These are phyloP conservation scores for Lottia scabra DNA, from an alignment of 2,888 invertebrate species.

Conservation along the genomic window DNA sequence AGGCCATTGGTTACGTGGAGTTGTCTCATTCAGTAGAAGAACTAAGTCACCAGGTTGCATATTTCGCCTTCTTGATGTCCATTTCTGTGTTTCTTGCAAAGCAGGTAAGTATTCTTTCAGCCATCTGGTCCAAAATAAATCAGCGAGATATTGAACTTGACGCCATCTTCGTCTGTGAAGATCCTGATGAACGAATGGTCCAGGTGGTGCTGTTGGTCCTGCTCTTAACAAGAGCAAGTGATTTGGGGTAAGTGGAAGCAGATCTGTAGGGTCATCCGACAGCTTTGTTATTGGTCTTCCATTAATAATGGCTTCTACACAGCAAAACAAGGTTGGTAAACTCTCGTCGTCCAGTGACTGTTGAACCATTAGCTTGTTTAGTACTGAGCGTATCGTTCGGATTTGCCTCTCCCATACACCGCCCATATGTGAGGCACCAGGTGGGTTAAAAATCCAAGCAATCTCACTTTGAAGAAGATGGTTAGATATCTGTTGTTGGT, in stretches of 20 bases:
- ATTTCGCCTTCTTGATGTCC: background rate
- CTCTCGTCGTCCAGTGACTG: slow-evolving; percentile 26
- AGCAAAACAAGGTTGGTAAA: slow-evolving; percentile 29
- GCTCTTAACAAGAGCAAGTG: slow-evolving; percentile 18
- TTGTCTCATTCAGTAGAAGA: slow-evolving; percentile 4
- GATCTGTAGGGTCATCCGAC: slow-evolving; percentile 21
- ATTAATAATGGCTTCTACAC: slow-evolving; percentile 30
- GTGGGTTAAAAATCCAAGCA: slow-evolving; percentile 15
- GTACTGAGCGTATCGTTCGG: slow-evolving; percentile 8
- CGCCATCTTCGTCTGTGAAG: slow-evolving; percentile 12
- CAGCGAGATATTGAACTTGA: no score
- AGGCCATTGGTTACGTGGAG: slow-evolving; percentile 13
- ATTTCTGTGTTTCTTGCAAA: slow-evolving; percentile 19
- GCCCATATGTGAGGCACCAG: no score
- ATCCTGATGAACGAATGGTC: background rate
- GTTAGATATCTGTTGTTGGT: background rate
- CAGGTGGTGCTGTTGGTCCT: slow-evolving; percentile 1
- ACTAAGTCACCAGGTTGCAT: slow-evolving; percentile 10
- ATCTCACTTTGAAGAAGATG: background rate
- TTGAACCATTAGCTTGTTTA: background rate
- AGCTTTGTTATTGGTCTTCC: slow-evolving; percentile 28
- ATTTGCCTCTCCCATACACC: slow-evolving; percentile 22
- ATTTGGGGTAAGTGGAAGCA: slow-evolving; percentile 29
- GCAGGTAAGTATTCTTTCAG: slow-evolving; percentile 7
- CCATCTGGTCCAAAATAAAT: slow-evolving; percentile 21